Base-by-base conservation (phyloP, 35 echinoderm and acorn worm species). In the Ophioderma brevispina region DNA sequence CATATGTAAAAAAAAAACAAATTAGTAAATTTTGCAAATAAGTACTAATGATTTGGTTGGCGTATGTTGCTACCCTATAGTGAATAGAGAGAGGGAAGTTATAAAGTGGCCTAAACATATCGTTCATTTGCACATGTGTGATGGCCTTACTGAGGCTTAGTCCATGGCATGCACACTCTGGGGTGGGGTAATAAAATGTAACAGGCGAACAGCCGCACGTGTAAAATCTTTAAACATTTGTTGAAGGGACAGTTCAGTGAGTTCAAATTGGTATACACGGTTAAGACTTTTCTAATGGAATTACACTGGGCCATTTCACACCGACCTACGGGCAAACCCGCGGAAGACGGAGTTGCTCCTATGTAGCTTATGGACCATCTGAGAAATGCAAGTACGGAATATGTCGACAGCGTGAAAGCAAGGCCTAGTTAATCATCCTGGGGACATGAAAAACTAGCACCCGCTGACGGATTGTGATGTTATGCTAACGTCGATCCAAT, bases 381-480 rank as follows among this genome's bases (percentile, higher is more conserved):
- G 59, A 70, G 28, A 1, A 15, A 18, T 70, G 59, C 59, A 70
- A 70, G 6, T 70, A 15, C 6, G 28, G 23, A 70, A 70, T 25
- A 13, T 70, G 59, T 70, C 10, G 59, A 70, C 59, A 70, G 59
- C 59, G 59, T 70, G 59, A 70, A 70, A 70, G 59, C 10, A 70
- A 70, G 59, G 10, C 59, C 17, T 70, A 30, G 17, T 70, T 30
- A 30, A 70, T 70, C 59, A 70, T 70, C 59, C 59, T 25, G 17
- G 59, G 23, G 59, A 70, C 59, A 70, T 70, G 59, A 70, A 70
- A 70, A 70, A 6, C 23, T 70, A 70, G 59, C 59, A 70, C 6
- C 28, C 59, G 59, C 28, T 70, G 59, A 70, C 59, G 59, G 59
- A 70, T 70, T 70, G 59, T 70, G 59, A 70, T 70, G 59, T 70